Base-by-base conservation (phyloP, 2,888 invertebrate species). In the Melitaea athalia region DNA sequence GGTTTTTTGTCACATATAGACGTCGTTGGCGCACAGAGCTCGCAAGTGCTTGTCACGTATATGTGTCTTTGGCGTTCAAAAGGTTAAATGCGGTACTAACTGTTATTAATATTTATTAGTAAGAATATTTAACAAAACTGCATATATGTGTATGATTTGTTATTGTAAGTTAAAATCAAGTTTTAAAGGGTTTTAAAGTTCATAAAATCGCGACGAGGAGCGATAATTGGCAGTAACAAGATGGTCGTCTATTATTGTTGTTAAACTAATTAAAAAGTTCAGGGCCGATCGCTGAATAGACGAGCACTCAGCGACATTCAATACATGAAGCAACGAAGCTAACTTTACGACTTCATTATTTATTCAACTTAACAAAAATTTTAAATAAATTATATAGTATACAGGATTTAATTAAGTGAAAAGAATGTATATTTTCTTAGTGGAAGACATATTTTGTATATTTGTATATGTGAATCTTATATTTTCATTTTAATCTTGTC, bases 231-330 rank as follows among this genome's bases (percentile, higher is more conserved):
- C 78, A 81, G 80, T 81, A 86, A 87, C 85, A 81, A 83, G 82
- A 79, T 81, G 80, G 80, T 81, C 77, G 81, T 84, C 85, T 83
- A 86, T 86, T 86, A 83, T 86, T 86, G 85, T 85, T 84, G 82
- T 82, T 83, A 81, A 89, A 89, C 87, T 88, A 88, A 90, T 90
- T 91, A 88, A 87, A 89, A 90, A 89, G 85, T 90, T 89, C 67
- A 74, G 78, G 79, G 81, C 81, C 80, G 81, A 83, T 84, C 83
- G 79, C 76, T 78, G 79, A 81, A 79, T 76, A 78, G 77, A 77
- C 76, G 75, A 76, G 77, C 78, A 78, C 76, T 78, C 77, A 78
- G 75, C 72, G 72, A 76, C 77, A 77, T 74, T 81, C 77, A 77
- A 78, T 81, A 81, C 78, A 72, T 59, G 67, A 69, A 72, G 69